Evolutionary conservation across 2,888 invertebrate genomes (phyloP), one percentile per base, ranked within the genome.

Genomic region (Byasa hedistus): DNA sequence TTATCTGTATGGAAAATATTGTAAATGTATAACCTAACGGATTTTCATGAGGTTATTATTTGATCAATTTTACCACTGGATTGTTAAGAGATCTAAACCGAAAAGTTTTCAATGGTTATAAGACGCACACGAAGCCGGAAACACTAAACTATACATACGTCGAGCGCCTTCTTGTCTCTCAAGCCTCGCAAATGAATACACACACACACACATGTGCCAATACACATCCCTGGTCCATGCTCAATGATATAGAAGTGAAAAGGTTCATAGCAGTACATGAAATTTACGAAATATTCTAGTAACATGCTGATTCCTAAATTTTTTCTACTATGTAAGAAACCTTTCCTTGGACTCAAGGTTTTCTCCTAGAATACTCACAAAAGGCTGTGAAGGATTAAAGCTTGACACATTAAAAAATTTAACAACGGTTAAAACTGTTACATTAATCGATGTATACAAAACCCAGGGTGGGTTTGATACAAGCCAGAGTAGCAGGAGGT

Each of bases 401-500:
- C 1, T 48, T n/a, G 48, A n/a, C 19, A 5, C 19, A 44, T 4
- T 19, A 48, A 48, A n/a, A 48, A 48, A 44, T 5, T 4, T 7
- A 23, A n/a, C 22, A n/a, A 22, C 52, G 12, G 22, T 22, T 21
- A 10, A 22, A 54, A 54, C 22, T 54, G 22, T 54, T 39, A 57
- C 27, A 27, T 64, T 97, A 98, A 75, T 64, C 88, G 96, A 61
- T 97, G 97, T 0, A 92, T 97, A 66, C 86, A 97, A 68, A 94
- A 94, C 70, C 97, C 74, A 92, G 95, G 69, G 92, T 95, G 78
- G 98, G 98, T 12, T 89, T 98, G 65, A 98, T 98, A 72, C 90
- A 96, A 64, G 97, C 98, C 3, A 92, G 98, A 69, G 85, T 97
- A 66, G 94, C 72, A 59, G 98, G 98, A 57, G 97, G 97, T 17